A percentile compares a stretch with the other conserved stretches of the same genome.
Evolutionary conservation across 1,140 invertebrate genomes (phyloP).

Genomic region (Drosophila pandora): DNA sequence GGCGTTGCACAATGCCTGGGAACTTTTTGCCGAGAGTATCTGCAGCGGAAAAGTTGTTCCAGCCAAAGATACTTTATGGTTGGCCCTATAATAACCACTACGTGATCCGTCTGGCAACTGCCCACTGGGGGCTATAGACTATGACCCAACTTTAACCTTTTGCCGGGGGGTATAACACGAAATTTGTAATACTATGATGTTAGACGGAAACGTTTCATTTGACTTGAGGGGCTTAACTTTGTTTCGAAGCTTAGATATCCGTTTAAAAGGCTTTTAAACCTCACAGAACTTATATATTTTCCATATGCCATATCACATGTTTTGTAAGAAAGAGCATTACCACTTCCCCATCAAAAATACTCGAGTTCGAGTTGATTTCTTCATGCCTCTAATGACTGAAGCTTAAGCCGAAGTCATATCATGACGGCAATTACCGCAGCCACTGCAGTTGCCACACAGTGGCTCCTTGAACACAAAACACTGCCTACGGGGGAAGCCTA

Average conservation of each 20-base stretch:
- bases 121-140: constrained; percentile 22
- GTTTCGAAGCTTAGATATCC: not conserved
- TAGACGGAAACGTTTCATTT: not conserved
- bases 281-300: no score
- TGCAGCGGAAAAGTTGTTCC: constrained; percentile 27
- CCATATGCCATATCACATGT: constrained; percentile 5
- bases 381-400: constrained; percentile 43
- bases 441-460: constrained; percentile 39
- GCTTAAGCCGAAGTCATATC: constrained; percentile 37
- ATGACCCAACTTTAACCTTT: constrained; percentile 22
- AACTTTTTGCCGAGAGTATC: constrained; percentile 17
- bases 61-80: constrained; percentile 6
- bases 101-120: constrained; percentile 26
- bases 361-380: constrained; percentile 8
- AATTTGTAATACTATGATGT: not conserved
- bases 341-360: constrained; percentile 7
- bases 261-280: not conserved
- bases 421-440: constrained; percentile 50
- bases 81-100: constrained; percentile 31
- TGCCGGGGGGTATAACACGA: constrained; percentile 8
- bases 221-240: not conserved
- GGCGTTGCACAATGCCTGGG: constrained; percentile 47
- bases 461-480: constrained; percentile 46
- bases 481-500: constrained; percentile 34
- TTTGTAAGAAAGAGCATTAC: constrained; percentile 15